phyloP scores from a whole-genome alignment of 2,888 invertebrate genomes.

The Heteropelma amictum region DNA sequence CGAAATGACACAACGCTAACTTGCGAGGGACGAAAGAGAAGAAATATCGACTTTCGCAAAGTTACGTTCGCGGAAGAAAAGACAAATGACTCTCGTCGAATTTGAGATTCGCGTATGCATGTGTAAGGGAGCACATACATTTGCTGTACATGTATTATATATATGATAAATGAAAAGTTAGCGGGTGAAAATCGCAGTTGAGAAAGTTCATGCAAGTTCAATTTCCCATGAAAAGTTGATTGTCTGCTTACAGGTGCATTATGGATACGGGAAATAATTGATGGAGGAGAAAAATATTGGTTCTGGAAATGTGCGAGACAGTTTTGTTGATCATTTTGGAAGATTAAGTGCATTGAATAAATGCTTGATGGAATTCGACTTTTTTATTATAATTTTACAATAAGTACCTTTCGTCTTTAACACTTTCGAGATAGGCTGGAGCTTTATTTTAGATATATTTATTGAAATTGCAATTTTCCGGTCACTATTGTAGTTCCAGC shows the following conservation, averaged over 20 bases:
- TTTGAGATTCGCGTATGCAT: constrained; percentile 12
- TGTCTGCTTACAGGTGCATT: constrained; percentile 3
- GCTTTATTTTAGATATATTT: too few species aligned
- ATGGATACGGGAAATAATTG: constrained; percentile 10
- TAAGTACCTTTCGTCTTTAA: too few species aligned
- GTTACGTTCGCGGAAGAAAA: constrained; percentile 49
- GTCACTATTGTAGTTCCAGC: not conserved
- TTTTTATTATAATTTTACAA: too few species aligned
- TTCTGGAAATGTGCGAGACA: not conserved
- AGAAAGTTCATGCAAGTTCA: constrained; percentile 38
- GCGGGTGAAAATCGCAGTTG: constrained; percentile 39
- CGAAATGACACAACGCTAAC: not conserved
- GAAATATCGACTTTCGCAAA: constrained; percentile 36
- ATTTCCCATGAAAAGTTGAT: constrained; percentile 51
- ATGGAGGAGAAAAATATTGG: constrained; percentile 20
- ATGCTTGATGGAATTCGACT: not conserved
- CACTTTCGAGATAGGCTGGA: too few species aligned
- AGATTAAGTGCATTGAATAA: not conserved
- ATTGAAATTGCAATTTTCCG: too few species aligned
- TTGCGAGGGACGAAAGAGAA: constrained; percentile 4
- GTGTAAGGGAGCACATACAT: too few species aligned
- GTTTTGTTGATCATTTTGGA: not conserved
- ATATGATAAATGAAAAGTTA: constrained; percentile 52
- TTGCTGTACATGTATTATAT: not conserved
- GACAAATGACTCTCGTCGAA: constrained; percentile 43